A percentile compares a stretch with the other conserved stretches of the same genome.
Evolutionary conservation across 2,888 invertebrate species (phyloP).

Genomic region (Miltochrista miniata): DNA sequence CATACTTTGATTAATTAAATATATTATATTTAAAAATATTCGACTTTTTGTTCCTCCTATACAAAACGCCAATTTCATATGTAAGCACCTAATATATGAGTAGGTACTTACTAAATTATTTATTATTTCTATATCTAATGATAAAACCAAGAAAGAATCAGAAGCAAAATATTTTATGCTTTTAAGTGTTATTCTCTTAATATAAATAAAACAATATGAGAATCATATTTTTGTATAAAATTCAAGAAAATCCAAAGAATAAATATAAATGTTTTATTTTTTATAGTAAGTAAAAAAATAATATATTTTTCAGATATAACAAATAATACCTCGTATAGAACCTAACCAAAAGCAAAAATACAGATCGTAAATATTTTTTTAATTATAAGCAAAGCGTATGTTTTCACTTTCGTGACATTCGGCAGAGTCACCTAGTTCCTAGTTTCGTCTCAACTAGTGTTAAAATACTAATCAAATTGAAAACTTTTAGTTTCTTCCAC

Average conservation of each 20-base stretch:
- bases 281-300: slow-evolving; percentile 26
- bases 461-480: background rate
- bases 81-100: too few species aligned
- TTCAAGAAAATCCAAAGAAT: slow-evolving; percentile 26
- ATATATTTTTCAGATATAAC: slow-evolving; percentile 30
- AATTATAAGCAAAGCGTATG: slow-evolving; percentile 4
- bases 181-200: slow-evolving; percentile 17
- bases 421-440: slow-evolving; percentile 57
- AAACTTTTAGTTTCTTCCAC: too few species aligned
- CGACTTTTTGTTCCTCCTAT: too few species aligned
- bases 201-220: background rate
- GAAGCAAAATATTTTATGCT: background rate
- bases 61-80: too few species aligned
- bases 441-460: slow-evolving; percentile 17
- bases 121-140: too few species aligned
- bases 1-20: too few species aligned
- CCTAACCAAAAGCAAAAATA: background rate
- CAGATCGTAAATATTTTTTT: background rate
- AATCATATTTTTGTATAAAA: slow-evolving; percentile 47
- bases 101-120: too few species aligned
- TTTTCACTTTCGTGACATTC: slow-evolving; percentile 4
- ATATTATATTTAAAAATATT: too few species aligned
- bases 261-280: slow-evolving; percentile 21
- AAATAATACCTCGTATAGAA: slow-evolving; percentile 11
- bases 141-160: background rate